These are phyloP conservation scores for Atta texana DNA, from an alignment of 1,140 invertebrate genomes.

Conservation along the genomic window DNA sequence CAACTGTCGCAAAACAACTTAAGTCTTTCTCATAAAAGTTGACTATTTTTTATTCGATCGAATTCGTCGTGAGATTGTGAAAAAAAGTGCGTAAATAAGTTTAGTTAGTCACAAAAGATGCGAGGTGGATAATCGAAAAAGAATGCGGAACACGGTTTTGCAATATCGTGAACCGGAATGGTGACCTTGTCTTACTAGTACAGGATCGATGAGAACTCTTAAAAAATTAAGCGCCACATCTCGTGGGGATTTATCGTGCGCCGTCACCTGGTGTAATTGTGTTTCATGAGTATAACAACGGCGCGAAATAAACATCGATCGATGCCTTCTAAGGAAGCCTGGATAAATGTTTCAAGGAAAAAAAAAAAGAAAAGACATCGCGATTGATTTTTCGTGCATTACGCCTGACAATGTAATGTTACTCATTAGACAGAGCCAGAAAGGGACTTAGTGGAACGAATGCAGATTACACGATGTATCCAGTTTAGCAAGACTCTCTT, in stretches of 20 bases:
- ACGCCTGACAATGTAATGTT: background rate
- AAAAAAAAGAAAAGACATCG: constrained; percentile 7
- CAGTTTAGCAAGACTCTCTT: background rate
- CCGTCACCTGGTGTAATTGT: constrained; percentile 59
- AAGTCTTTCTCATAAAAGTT: background rate
- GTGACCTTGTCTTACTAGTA: constrained; percentile 68
- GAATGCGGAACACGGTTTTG: constrained; percentile 60
- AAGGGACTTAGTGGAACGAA: background rate
- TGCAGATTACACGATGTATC: background rate
- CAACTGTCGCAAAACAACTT: background rate
- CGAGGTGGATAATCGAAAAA: constrained; percentile 50
- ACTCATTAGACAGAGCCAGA: background rate
- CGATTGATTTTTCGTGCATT: constrained; percentile 58
- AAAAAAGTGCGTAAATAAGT: background rate
- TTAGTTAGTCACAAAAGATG: background rate
- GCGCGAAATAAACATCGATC: constrained; percentile 53
- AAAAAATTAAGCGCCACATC: constrained; percentile 76
- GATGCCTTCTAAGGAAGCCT: constrained; percentile 41
- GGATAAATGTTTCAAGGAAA: constrained; percentile 27
- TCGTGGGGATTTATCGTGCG: constrained; percentile 67
- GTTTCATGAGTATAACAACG: constrained; percentile 17
- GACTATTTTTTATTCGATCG: background rate
- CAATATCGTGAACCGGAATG: constrained; percentile 39
- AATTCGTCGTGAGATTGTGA: background rate
- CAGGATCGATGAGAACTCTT: constrained; percentile 70